Evolutionary conservation across 2,113 vertebrate genomes (phyloP).

Genomic region (Microcebus ravelobensis): DNA sequence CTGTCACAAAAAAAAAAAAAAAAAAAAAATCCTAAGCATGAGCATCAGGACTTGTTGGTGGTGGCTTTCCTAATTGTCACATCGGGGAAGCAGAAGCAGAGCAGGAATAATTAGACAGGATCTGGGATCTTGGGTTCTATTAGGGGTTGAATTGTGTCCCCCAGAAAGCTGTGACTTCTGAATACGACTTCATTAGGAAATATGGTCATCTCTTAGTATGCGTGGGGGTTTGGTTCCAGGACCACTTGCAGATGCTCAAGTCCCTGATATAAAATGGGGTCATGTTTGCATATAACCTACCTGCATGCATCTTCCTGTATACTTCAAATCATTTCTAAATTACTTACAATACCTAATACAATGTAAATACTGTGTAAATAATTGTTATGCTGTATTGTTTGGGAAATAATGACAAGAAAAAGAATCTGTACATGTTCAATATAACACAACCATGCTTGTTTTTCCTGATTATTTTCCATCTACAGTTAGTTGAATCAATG

Average conservation of each 20-base stretch:
- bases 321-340: background rate
- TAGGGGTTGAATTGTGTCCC: background rate
- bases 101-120: background rate
- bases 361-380: background rate
- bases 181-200: background rate
- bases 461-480: background rate
- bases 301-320: background rate
- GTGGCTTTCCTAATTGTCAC: background rate
- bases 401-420: background rate
- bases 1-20: too few relatives aligned
- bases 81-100: background rate
- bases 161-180: background rate
- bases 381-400: background rate
- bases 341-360: background rate
- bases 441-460: background rate
- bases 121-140: background rate
- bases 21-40: background rate
- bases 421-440: background rate
- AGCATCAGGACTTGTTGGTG: background rate
- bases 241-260: background rate
- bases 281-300: background rate
- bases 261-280: background rate
- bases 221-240: background rate
- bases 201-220: background rate
- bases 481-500: background rate